Base-by-base conservation (phyloP, 2,888 invertebrate genomes). In the Urechis unicinctus region DNA sequence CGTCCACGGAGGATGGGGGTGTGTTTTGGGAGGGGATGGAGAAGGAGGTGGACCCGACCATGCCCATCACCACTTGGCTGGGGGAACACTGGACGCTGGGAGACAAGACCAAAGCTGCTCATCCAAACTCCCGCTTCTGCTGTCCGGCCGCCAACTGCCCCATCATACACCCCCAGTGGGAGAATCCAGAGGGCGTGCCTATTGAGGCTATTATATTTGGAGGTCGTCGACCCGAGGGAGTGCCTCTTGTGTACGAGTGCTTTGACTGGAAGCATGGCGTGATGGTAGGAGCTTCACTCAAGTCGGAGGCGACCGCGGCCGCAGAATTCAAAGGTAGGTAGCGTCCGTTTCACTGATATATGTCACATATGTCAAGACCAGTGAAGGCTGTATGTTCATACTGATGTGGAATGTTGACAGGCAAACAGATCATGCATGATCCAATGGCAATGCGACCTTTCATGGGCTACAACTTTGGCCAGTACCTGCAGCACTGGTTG, bases 261-360 rank as follows among this genome's bases (percentile, higher is more conserved):
- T 60, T 62, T 53, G 60, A 54, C 57, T 75, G 75, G 75, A 46
- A 61, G 26, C 72, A 77, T 51, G 75, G 76, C 22, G 72, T 73
- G 17, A 64, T 71, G 57, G 29, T 68, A 13, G 71, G 72, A 31
- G 71, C 70, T 6, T 47, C 62, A 5, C 55, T 73, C 41, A 68
- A 66, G 55, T 71, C 70, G 17, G 71, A 71, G 53, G 60, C 72
- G 6, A 71, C 72, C 2, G 71, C 71, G 1, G 70, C 71, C 2
- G 72, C 71, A 13, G 71, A 71, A 55, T 62, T 62, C 61, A 63
- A 57, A 43, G 68, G 63, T 62, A 52, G 2, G 45, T 36, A 21
- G 17, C n/a, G n/a, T n/a, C n/a, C n/a, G n/a, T n/a, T n/a, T n/a
- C n/a, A n/a, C n/a, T n/a, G n/a, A n/a, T n/a, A n/a, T n/a, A n/a